phyloP scores from a whole-genome alignment of 1,140 invertebrate species.

The Papilio aristodemus region DNA sequence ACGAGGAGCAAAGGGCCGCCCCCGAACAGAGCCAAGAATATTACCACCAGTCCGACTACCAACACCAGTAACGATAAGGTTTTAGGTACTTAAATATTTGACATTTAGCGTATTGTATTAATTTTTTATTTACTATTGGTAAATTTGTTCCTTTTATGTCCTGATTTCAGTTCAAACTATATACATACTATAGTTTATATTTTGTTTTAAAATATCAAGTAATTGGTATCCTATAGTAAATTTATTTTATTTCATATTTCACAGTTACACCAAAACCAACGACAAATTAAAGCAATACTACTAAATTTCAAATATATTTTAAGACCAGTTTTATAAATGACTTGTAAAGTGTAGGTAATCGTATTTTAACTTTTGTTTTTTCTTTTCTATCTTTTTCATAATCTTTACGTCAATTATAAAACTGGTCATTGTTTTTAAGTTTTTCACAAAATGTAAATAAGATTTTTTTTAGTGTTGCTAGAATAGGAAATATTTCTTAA shows the following conservation, averaged over 20 bases:
- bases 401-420: constrained; percentile 34
- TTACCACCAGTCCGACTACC: constrained; percentile 66
- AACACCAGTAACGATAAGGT: constrained; percentile 65
- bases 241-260: background rate
- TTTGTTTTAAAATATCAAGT: too few relatives aligned
- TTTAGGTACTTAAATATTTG: constrained; percentile 45
- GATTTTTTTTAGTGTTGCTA: constrained; percentile 21
- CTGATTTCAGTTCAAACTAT: too few relatives aligned
- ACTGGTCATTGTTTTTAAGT: constrained; percentile 11
- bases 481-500: constrained; percentile 27
- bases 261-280: background rate
- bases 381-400: constrained; percentile 33
- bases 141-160: background rate
- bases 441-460: constrained; percentile 33
- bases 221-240: too few relatives aligned
- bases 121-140: too few relatives aligned
- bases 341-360: constrained; percentile 24
- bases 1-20: constrained; percentile 58
- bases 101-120: constrained; percentile 33
- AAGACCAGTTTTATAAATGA: constrained; percentile 47
- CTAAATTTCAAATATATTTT: constrained; percentile 33
- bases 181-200: too few relatives aligned
- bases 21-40: constrained; percentile 59
- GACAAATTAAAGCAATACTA: background rate
- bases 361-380: constrained; percentile 37